Percentiles rank a stretch among this genome's conserved stretches.
Evolutionary conservation across 2,888 invertebrate genomes (phyloP).

Genomic region (Phragmatobia fuliginosa): DNA sequence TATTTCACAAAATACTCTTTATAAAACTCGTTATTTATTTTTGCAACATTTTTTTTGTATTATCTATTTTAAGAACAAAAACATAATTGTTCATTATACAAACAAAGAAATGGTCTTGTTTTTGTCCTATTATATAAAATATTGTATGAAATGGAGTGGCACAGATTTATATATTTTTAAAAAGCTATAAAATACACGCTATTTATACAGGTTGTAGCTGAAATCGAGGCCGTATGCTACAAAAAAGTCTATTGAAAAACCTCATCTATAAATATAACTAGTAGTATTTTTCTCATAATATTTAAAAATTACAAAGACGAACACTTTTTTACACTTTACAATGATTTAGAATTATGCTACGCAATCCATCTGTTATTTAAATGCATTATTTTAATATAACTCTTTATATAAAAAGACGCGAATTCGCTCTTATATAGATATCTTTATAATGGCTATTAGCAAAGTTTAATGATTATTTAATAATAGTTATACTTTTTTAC

Average conservation of each 20-base stretch:
- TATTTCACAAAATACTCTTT: conserved; percentile 15
- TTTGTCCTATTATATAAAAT: not conserved
- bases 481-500: conserved; percentile 22
- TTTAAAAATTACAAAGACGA: conserved; percentile 49
- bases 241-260: conserved; percentile 31
- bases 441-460: conserved; percentile 32
- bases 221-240: conserved; percentile 43
- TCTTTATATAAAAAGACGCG: conserved; percentile 26
- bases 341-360: conserved; percentile 84
- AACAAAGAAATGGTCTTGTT: not conserved
- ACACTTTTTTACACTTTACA: conserved; percentile 79
- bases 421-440: conserved; percentile 27
- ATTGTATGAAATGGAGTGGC: conserved; percentile 21
- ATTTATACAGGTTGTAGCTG: conserved; percentile 35
- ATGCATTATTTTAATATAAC: conserved; percentile 49
- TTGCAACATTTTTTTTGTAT: not conserved
- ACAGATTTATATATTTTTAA: conserved; percentile 17
- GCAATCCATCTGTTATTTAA: conserved; percentile 67
- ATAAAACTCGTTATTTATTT: not conserved
- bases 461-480: conserved; percentile 25
- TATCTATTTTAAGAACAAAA: not conserved
- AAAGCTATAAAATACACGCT: conserved; percentile 26
- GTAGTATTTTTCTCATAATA: conserved; percentile 33
- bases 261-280: conserved; percentile 24
- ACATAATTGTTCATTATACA: not conserved